Percentiles rank a stretch among this genome's conserved stretches.
phyloP scores from a whole-genome alignment of 2,888 invertebrate species.

The Stenchaetothrips biformis region DNA sequence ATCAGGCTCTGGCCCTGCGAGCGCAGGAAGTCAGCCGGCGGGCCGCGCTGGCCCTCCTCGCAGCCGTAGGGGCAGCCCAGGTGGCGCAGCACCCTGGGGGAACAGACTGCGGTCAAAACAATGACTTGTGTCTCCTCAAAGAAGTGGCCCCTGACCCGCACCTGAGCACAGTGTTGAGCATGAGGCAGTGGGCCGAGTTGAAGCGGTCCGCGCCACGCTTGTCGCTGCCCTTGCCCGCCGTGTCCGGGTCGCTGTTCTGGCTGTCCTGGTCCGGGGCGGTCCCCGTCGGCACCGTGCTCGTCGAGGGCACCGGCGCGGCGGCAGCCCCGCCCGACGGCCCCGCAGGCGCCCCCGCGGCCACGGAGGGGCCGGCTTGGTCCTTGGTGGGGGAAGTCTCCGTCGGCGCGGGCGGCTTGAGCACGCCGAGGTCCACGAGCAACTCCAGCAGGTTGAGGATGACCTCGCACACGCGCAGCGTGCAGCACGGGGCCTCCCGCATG shows the following conservation, averaged over 20 bases:
- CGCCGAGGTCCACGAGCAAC: slow-evolving; percentile 83
- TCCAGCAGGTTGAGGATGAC: slow-evolving; percentile 89
- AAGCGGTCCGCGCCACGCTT: slow-evolving; percentile 41
- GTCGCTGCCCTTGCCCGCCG: slow-evolving; percentile 26
- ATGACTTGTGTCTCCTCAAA: background rate
- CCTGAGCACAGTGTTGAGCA: slow-evolving; percentile 61
- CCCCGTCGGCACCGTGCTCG: slow-evolving; percentile 38
- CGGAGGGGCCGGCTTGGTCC: slow-evolving; percentile 38
- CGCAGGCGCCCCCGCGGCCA: slow-evolving; percentile 30
- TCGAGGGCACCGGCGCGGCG: background rate
- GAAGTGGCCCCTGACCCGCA: slow-evolving; percentile 34
- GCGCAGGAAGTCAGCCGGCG: slow-evolving; percentile 84
- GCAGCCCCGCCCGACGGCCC: slow-evolving; percentile 30
- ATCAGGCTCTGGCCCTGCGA: slow-evolving; percentile 79
- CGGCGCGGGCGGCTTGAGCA: slow-evolving; percentile 56
- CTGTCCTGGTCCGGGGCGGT: slow-evolving; percentile 17
- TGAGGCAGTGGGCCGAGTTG: slow-evolving; percentile 62
- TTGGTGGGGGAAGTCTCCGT: slow-evolving; percentile 32
- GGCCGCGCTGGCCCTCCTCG: slow-evolving; percentile 74
- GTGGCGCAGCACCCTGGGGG: slow-evolving; percentile 71
- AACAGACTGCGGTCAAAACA: slow-evolving; percentile 28
- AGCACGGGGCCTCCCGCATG: slow-evolving; percentile 75
- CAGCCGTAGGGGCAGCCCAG: slow-evolving; percentile 95
- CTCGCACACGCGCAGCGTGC: slow-evolving; percentile 85
- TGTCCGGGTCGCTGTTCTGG: slow-evolving; percentile 25